Evolutionary conservation across 2,888 invertebrate species (phyloP).

Genomic region (Helleia helle): DNA sequence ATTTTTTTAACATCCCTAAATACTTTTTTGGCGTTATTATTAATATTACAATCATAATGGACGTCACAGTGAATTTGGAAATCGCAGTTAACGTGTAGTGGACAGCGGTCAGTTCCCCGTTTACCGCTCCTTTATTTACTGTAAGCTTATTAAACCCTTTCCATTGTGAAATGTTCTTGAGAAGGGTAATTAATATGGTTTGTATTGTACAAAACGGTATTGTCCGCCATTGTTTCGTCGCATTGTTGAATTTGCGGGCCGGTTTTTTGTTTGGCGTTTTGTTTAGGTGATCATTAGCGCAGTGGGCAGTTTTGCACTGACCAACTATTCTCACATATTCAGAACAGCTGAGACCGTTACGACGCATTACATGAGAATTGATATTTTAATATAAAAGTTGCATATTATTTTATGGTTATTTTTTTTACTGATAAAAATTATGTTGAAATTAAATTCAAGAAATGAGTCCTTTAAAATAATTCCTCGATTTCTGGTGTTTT

Average conservation of each 20-base stretch:
- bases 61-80: constrained; percentile 53
- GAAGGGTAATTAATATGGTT: constrained; percentile 67
- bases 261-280: constrained; percentile 46
- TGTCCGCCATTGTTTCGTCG: constrained; percentile 49
- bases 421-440: too few species aligned
- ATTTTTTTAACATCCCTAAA: background rate
- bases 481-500: too few species aligned
- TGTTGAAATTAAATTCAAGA: too few species aligned
- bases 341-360: constrained; percentile 40
- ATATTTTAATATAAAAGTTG: too few species aligned
- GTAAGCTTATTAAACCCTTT: constrained; percentile 68
- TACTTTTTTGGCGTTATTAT: background rate
- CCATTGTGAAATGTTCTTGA: constrained; percentile 45
- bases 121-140: constrained; percentile 62
- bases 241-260: constrained; percentile 42
- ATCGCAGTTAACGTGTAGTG: constrained; percentile 27
- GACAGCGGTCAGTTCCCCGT: constrained; percentile 52
- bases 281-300: constrained; percentile 62
- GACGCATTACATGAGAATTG: too few species aligned
- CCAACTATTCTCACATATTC: constrained; percentile 48
- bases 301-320: constrained; percentile 61
- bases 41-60: constrained; percentile 22
- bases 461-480: too few species aligned
- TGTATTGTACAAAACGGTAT: constrained; percentile 60
- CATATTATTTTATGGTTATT: too few species aligned